Evolutionary conservation across 2,113 vertebrate species (phyloP).

Genomic region (Cynopterus brachyotis): DNA sequence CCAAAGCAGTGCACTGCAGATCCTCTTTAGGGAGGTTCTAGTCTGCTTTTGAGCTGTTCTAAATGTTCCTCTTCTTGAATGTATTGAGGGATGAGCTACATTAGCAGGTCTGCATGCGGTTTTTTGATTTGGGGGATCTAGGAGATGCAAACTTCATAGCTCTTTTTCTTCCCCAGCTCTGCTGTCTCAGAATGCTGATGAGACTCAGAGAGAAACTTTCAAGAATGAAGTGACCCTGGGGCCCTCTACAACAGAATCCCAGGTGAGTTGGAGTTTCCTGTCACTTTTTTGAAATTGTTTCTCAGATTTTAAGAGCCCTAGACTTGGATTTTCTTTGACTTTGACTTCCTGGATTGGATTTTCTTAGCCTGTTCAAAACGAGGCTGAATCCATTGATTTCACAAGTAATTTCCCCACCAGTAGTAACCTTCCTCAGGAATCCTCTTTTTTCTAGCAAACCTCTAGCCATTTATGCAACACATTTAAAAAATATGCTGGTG

Average conservation of each 20-base stretch:
- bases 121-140: background rate
- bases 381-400: background rate
- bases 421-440: background rate
- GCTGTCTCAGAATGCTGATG: background rate
- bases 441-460: background rate
- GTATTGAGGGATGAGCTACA: background rate
- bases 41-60: background rate
- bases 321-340: constrained; percentile 2
- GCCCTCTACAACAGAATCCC: background rate
- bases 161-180: constrained; percentile 25
- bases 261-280: constrained; percentile 19
- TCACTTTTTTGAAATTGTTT: constrained; percentile 15
- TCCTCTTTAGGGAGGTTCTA: background rate
- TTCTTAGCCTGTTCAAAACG: background rate
- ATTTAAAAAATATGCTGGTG: background rate
- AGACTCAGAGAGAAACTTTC: background rate
- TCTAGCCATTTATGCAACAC: background rate
- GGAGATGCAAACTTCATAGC: background rate
- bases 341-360: background rate
- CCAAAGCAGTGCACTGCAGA: background rate
- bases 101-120: background rate
- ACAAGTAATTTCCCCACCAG: background rate
- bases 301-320: background rate
- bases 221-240: background rate
- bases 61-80: background rate